A percentile compares a stretch with the other conserved stretches of the same genome.
Conservation (phyloP, 2,797 vertebrate genomes). For the Sebastes paucispinis region DNA sequence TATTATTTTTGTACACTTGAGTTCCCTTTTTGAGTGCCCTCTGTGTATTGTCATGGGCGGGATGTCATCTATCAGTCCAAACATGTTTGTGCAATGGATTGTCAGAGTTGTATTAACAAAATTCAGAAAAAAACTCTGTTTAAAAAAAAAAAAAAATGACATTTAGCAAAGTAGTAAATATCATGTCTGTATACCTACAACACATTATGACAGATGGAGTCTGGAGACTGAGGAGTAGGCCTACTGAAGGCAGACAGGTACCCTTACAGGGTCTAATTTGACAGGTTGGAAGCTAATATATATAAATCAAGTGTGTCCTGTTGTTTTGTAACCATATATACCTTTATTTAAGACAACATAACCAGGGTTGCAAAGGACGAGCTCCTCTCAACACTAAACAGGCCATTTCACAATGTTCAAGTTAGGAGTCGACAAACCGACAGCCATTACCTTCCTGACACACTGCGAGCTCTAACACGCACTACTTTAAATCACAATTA, state of each 20-base stretch:
- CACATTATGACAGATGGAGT: slow-evolving; percentile 65
- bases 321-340: not conserved
- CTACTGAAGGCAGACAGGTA: slow-evolving; percentile 68
- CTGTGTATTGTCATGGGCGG: too few relatives aligned
- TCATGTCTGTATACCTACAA: too few relatives aligned
- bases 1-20: too few relatives aligned
- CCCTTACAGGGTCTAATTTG: slow-evolving; percentile 45
- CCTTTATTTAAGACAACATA: not conserved
- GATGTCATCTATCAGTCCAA: too few relatives aligned
- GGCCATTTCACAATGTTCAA: slow-evolving; percentile 79
- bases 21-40: too few relatives aligned
- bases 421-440: slow-evolving; percentile 71
- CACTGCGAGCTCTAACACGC: slow-evolving; percentile 54
- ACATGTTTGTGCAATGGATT: too few relatives aligned
- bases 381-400: slow-evolving; percentile 25
- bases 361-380: slow-evolving; percentile 5
- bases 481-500: slow-evolving; percentile 44
- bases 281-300: slow-evolving; percentile 41
- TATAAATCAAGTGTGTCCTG: slow-evolving; percentile 3
- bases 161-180: too few relatives aligned
- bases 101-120: too few relatives aligned
- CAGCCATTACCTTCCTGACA: slow-evolving; percentile 81
- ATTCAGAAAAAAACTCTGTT: too few relatives aligned
- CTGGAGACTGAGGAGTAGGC: slow-evolving; percentile 58
- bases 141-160: too few relatives aligned